phyloP scores from a whole-genome alignment of 2,797 vertebrate species.

The Acipenser transmontanus region DNA sequence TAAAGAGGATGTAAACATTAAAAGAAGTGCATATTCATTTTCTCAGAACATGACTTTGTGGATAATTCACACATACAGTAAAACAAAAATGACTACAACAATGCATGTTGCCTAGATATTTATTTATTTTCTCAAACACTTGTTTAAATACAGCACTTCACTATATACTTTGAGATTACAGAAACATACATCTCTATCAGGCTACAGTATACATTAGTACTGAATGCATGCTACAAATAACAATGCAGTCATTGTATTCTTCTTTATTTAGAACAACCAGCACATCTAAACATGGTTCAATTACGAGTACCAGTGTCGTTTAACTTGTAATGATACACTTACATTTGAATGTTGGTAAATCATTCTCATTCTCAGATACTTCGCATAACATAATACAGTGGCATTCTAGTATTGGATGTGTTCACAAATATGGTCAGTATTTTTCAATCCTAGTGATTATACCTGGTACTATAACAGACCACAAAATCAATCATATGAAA shows the following conservation, averaged over 20 bases:
- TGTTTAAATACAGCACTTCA: not conserved
- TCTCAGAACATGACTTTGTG: too few relatives aligned
- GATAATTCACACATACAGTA: too few relatives aligned
- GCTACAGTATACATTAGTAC: not conserved
- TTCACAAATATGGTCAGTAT: too few relatives aligned
- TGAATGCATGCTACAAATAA: constrained; percentile 4
- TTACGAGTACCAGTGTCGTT: not conserved
- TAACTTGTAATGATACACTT: constrained; percentile 2
- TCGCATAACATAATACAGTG: not conserved
- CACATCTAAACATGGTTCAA: not conserved
- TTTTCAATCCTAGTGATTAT: too few relatives aligned
- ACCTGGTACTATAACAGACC: too few relatives aligned
- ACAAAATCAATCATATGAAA: too few relatives aligned
- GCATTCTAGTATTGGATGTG: too few relatives aligned
- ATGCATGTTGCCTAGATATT: too few relatives aligned
- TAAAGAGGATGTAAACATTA: too few relatives aligned
- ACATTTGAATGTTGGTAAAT: not conserved
- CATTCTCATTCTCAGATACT: not conserved
- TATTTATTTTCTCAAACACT: constrained; percentile 1
- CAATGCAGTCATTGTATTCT: constrained; percentile 4
- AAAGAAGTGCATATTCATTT: too few relatives aligned
- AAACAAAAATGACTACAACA: too few relatives aligned
- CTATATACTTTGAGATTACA: not conserved
- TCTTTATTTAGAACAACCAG: constrained; percentile 9
- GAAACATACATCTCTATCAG: not conserved